Evolutionary conservation across 1,140 invertebrate species (phyloP).

Genomic region (Temnothorax longispinosus): DNA sequence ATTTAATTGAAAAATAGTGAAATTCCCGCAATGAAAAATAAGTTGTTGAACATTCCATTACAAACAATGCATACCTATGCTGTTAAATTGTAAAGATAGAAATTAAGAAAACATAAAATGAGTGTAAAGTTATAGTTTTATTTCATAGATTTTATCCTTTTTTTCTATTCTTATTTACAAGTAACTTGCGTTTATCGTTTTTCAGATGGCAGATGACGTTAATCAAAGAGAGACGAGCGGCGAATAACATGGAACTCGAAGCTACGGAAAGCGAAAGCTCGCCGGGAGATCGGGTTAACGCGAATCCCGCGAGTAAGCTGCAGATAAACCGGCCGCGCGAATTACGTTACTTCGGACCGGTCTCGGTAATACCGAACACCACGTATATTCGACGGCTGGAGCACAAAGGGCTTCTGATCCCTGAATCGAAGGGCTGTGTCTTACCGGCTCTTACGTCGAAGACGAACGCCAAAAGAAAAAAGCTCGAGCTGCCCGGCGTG

Average conservation of each 20-base stretch:
- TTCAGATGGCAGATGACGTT: constrained; percentile 80
- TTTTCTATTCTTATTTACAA: background rate
- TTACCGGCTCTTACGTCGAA: constrained; percentile 67
- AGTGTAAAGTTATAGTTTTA: background rate
- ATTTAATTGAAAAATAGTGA: background rate
- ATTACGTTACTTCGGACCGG: constrained; percentile 74
- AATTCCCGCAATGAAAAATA: background rate
- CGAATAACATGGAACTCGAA: constrained; percentile 51
- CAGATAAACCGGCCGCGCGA: constrained; percentile 71
- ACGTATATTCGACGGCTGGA: constrained; percentile 78
- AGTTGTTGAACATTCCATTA: background rate
- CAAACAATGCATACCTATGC: background rate
- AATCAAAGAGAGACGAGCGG: constrained; percentile 70
- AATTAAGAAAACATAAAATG: background rate
- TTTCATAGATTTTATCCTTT: background rate
- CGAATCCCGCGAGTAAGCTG: constrained; percentile 44
- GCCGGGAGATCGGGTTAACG: constrained; percentile 38
- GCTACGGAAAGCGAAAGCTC: constrained; percentile 50
- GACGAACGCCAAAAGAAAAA: constrained; percentile 67
- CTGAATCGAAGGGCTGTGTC: constrained; percentile 63
- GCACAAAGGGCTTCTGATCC: constrained; percentile 71
- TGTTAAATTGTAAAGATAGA: background rate
- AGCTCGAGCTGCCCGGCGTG: constrained; percentile 60
- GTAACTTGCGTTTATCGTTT: background rate
- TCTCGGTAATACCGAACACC: constrained; percentile 76